phyloP scores from a whole-genome alignment of 2,113 vertebrate genomes.

The Bothrops jararaca region DNA sequence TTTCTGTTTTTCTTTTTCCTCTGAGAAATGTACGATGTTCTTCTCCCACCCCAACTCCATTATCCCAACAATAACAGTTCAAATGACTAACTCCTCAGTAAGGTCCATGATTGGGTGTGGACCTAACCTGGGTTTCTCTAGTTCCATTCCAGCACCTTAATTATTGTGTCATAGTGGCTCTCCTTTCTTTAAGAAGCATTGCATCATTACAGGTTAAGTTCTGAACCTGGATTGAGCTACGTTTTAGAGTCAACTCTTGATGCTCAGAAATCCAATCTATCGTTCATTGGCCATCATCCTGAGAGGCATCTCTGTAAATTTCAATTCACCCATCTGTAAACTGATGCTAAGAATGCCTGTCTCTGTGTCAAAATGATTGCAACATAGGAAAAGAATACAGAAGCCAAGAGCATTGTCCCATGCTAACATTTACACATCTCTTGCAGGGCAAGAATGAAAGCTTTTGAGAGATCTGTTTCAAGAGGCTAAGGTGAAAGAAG shows the following conservation, averaged over 20 bases:
- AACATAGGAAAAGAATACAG: background rate
- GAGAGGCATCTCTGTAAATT: background rate
- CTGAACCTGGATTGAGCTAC: background rate
- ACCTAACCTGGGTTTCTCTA: background rate
- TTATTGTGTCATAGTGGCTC: background rate
- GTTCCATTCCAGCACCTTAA: background rate
- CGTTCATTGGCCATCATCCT: background rate
- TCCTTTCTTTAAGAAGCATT: background rate
- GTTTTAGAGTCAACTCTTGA: background rate
- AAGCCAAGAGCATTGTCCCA: rapidly evolving
- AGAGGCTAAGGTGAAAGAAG: background rate
- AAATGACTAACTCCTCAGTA: background rate
- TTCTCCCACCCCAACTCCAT: background rate
- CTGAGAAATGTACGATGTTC: background rate
- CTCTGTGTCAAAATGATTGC: background rate
- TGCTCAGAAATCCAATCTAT: background rate
- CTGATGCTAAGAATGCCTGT: background rate
- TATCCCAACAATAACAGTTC: background rate
- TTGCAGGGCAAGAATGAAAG: background rate
- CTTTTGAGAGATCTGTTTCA: background rate
- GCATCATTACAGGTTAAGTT: background rate
- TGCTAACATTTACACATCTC: background rate
- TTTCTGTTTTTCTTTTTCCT: background rate
- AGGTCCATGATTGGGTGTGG: background rate
- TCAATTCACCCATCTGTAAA: background rate